Conservation (phyloP, 2,888 invertebrate genomes). For the Papilio elwesi region DNA sequence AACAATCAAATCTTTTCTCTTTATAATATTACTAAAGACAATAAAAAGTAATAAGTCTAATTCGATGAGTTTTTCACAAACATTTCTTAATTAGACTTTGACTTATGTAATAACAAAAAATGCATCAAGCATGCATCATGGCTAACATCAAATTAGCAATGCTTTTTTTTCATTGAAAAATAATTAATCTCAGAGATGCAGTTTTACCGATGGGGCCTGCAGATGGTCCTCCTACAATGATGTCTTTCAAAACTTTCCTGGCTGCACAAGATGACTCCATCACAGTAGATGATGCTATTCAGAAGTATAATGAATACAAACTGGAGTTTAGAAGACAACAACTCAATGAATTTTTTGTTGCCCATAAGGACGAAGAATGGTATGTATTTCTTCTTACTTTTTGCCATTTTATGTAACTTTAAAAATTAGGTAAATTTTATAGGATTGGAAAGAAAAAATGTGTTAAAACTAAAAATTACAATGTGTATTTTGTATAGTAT, state of each 20-base stretch:
- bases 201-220: slow-evolving; percentile 74
- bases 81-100: too few species aligned
- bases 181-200: slow-evolving; percentile 75
- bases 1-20: too few species aligned
- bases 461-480: neutral
- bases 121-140: too few species aligned
- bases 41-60: too few species aligned
- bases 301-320: slow-evolving; percentile 99
- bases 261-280: slow-evolving; percentile 98
- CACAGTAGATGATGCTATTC: slow-evolving; percentile 97
- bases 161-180: slow-evolving; percentile 17
- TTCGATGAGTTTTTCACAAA: too few species aligned
- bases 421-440: slow-evolving; percentile 8
- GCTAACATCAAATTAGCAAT: too few species aligned
- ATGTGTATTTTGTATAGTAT: slow-evolving; percentile 18
- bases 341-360: slow-evolving; percentile 98
- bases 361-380: slow-evolving; percentile 99
- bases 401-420: slow-evolving; percentile 1
- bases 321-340: slow-evolving; percentile 98
- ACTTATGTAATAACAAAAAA: too few species aligned
- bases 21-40: too few species aligned
- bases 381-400: slow-evolving; percentile 78
- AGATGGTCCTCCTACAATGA: slow-evolving; percentile 96
- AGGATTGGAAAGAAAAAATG: neutral
- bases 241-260: slow-evolving; percentile 98